Percentiles rank a stretch among this genome's conserved stretches.
Conservation (phyloP, 2,888 invertebrate species). For the Xanthorhoe spadicearia region DNA sequence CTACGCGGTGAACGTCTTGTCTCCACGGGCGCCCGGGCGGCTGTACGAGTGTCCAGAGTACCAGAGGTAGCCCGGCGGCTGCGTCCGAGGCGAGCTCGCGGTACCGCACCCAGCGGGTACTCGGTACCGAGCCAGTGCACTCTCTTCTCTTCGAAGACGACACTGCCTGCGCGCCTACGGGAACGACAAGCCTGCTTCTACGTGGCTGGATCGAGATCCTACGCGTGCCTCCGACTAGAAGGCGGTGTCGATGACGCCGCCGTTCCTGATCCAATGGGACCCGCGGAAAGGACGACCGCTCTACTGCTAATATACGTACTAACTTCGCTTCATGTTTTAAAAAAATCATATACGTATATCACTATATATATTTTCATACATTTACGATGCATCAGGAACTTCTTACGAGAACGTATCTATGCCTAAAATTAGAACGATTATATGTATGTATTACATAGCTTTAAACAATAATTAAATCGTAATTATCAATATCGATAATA, state of each 20-base stretch:
- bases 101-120: conserved; percentile 30
- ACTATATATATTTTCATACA: conserved; percentile 84
- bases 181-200: conserved; percentile 44
- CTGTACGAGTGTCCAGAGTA: conserved; percentile 47
- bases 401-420: conserved; percentile 85
- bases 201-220: conserved; percentile 18
- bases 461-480: conserved; percentile 86
- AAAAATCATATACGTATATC: conserved; percentile 84
- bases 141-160: conserved; percentile 44
- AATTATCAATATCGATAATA: conserved; percentile 86
- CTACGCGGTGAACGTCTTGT: conserved; percentile 81
- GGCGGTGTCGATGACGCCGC: conserved; percentile 48
- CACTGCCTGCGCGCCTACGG: conserved; percentile 47
- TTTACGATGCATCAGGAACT: conserved; percentile 85
- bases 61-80: conserved; percentile 47
- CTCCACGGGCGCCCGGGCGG: conserved; percentile 79
- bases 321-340: conserved; percentile 83
- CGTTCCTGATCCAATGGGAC: conserved; percentile 54
- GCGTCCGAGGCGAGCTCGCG: conserved; percentile 29
- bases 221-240: conserved; percentile 42
- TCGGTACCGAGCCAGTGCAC: conserved; percentile 5
- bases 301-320: conserved; percentile 84
- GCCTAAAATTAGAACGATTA: conserved; percentile 86
- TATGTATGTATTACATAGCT: conserved; percentile 86
- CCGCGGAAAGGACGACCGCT: conserved; percentile 81